Base-by-base conservation (phyloP, 2,113 vertebrate genomes). In the Montifringilla adamsi region DNA sequence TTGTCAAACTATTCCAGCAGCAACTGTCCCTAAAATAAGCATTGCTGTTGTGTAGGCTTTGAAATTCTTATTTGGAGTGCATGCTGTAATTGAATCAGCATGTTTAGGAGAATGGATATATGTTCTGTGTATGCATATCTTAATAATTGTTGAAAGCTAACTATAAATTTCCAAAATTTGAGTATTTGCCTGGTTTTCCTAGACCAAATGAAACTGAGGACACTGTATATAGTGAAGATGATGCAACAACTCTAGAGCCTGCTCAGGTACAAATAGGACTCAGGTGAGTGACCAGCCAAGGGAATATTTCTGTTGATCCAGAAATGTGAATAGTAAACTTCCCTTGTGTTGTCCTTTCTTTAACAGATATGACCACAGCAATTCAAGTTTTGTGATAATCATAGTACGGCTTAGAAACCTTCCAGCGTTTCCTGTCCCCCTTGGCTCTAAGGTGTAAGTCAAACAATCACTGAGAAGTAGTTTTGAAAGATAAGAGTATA, bases 361-460 rank as follows among this genome's bases (percentile, higher is more conserved):
- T 78, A 75, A 85, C 97, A 99, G 98, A 97, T 98, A 98, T 0
- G 98, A 98, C 73, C 88, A 87, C 8, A 76, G 73, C 87, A 98
- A 84, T 92, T 97, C 98, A 58, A 98, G 98, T 81, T 98, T 99
- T 55, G 94, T 98, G 95, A 96, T 98, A 70, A 96, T 98, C 63
- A 10, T 98, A 73, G 93, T 89, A 63, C 98, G 69, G 30, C 97
- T 98, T 55, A 97, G 97, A 95, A 98, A 98, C 83, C 97, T 98
- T 39, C 96, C 96, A 17, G 94, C 96, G 0, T 97, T 98, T 95
- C 95, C 95, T 77, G 91, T 97, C 81, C 95, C 97, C 55, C 90
- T 96, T 70, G 96, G 96, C 83, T 97, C 97, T 67, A 98, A 98
- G 97, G 96, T 98, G 98, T 99, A 98, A 98, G 98, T 98, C 86